Evolutionary conservation across 2,797 vertebrate genomes (phyloP), one percentile per base, ranked within the genome.

Genomic region (Oreochromis mossambicus): DNA sequence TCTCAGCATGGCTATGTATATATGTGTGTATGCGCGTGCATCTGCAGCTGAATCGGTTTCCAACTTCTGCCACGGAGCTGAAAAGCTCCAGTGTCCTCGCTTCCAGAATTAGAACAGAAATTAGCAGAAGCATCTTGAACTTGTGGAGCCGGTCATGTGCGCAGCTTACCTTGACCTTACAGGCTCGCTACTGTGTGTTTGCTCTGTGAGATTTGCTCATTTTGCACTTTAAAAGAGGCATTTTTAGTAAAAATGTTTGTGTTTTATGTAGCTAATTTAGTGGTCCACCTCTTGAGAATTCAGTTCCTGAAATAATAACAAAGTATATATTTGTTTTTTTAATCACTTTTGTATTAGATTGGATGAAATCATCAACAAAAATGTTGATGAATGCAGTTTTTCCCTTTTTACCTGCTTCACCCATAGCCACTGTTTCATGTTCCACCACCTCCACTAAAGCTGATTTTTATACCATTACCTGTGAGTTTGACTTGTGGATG

Each of bases 31-130:
- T 41, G 63, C 5, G 55, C 13, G 13, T 58, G 79, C 8, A 21
- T 88, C 75, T 89, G 80, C 83, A 80, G 78, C 73, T 80, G 73
- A 87, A 52, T 89, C 50, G 7, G 83, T 78, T 83, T 82, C 58
- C 50, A 75, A 50, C 79, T 86, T 88, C 73, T 78, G 56, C 56
- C 58, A 87, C 21, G 32, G 17, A 70, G 63, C 21, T 15, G 55
- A 80, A 84, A 84, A 84, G 75, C 80, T 80, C 52, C 46, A 41
- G 76, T 48, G 77, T 86, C 83, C 61, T 87, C 54, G 46, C 48
- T 77, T 83, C 75, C n/a, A 61, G 82, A 88, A 68, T 80, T 80
- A 83, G 26, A 85, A 56, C 24, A 66, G 70, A 66, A 61, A 79
- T 61, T 48, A 51, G 86, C 50, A 61, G 29, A 85, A 66, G 17